Base-by-base conservation (phyloP, 2,113 vertebrate genomes). In the Lophotis ruficrista region DNA sequence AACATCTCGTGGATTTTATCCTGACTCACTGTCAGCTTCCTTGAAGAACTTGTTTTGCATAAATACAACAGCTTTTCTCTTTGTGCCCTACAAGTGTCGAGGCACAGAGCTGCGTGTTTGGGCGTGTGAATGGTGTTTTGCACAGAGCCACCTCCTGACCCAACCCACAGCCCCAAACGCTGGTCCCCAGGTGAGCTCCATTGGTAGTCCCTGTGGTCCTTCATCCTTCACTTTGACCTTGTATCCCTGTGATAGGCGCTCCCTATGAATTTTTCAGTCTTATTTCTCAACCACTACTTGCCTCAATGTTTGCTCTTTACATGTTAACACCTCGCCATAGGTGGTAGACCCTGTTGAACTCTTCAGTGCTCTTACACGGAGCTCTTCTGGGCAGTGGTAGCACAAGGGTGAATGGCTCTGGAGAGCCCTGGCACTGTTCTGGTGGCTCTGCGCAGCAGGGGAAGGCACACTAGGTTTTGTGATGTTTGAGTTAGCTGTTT, bases 151-250 rank as follows among this genome's bases (percentile, higher is more conserved):
- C 37, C 45, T 57, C 33, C 58, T 66, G 60, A 41, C 45, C 7
- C 19, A 68, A 47, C 31, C 28, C 24, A 12, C 0, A 2, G 57
- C 18, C 56, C 23, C 15, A 7, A 4, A 25, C 0, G 1, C 8
- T 37, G 38, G 27, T 45, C 41, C 14, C 24, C 31, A 45, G 11
- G 24, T 57, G 33, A 85, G 31, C 35, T 89, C 54, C 35, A 14
- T 20, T 37, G 23, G 14, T 57, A 89, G 50, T 15, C 9, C 21
- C 31, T 37, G 22, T 2, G 11, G 27, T 37, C 35, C 10, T 10
- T 64, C 38, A 50, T 18, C 31, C 61, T 48, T 62, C 17, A 31
- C 12, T 27, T 41, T 41, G 30, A 53, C 8, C 8, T 17, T 14
- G 15, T 38, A 61, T 58, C 57, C 4, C 14, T 50, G 16, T 27